Conservation (phyloP, 2,113 vertebrate species). For the Blennius ocellaris region DNA sequence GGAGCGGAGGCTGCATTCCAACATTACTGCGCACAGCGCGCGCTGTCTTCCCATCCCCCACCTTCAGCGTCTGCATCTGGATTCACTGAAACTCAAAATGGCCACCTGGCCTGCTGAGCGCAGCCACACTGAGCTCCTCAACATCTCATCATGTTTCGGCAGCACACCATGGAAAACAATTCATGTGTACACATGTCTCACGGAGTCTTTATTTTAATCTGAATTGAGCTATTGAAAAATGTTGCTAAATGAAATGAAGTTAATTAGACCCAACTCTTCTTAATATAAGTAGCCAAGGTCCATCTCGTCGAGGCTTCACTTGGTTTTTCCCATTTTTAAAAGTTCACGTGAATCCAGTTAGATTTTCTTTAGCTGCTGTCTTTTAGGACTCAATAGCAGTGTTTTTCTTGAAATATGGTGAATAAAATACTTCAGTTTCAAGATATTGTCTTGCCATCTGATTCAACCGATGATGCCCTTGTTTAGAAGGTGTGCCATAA, state of each 20-base stretch:
- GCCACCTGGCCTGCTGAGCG: conserved; percentile 69
- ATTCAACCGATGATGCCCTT: background rate
- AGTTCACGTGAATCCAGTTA: no score
- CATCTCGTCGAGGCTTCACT: no score
- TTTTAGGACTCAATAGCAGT: no score
- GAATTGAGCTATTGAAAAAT: background rate
- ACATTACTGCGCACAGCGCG: conserved; percentile 58
- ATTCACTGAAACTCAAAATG: conserved; percentile 79
- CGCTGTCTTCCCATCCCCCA: conserved; percentile 64
- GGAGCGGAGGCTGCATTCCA: conserved; percentile 68
- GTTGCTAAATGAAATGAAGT: background rate
- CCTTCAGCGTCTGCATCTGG: conserved; percentile 66
- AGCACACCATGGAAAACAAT: background rate
- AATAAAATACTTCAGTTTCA: no score
- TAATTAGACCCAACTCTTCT: background rate
- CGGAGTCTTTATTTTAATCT: background rate
- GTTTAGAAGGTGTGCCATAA: background rate
- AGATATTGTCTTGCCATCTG: no score
- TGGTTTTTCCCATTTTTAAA: no score
- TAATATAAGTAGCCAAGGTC: background rate
- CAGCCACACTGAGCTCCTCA: conserved; percentile 42
- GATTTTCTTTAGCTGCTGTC: no score
- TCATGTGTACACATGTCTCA: background rate
- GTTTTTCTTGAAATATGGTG: no score
- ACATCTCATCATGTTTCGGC: conserved; percentile 1